Percentiles rank a stretch among this genome's conserved stretches.
Evolutionary conservation across 2,888 invertebrate species (phyloP).

Genomic region (Agriopis marginaria): DNA sequence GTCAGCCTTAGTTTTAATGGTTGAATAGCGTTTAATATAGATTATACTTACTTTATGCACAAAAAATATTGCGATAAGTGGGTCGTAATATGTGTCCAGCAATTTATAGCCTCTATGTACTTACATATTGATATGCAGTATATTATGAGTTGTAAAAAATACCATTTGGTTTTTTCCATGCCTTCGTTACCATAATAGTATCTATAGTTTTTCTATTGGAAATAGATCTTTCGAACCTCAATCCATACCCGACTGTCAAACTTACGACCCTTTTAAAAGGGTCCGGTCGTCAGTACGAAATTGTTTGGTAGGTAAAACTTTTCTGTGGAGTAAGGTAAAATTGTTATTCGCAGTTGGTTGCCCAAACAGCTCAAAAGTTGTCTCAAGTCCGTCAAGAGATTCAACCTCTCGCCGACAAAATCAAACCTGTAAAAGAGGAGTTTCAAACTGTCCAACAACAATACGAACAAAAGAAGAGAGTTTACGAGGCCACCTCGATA

Average conservation of each 20-base stretch:
- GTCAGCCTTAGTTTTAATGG: background rate
- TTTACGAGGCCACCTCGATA: constrained; percentile 88
- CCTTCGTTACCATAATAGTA: constrained; percentile 1
- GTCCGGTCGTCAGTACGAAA: constrained; percentile 21
- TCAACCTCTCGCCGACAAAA: constrained; percentile 77
- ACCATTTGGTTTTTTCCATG: background rate
- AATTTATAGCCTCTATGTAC: constrained; percentile 1
- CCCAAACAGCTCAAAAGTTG: constrained; percentile 87
- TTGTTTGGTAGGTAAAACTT: constrained; percentile 29
- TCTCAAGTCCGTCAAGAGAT: constrained; percentile 81
- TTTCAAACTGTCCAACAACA: constrained; percentile 88
- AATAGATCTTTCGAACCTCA: constrained; percentile 10
- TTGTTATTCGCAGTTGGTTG: constrained; percentile 81
- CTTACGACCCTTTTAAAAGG: constrained; percentile 21
- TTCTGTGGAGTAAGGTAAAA: constrained; percentile 22
- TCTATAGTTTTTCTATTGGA: constrained; percentile 9
- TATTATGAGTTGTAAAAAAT: constrained; percentile 22
- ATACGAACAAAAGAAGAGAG: constrained; percentile 89
- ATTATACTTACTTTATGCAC: background rate
- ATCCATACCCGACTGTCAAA: constrained; percentile 13
- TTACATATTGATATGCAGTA: constrained; percentile 5
- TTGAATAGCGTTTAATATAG: background rate
- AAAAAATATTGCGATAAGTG: constrained; percentile 7
- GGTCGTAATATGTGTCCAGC: constrained; percentile 3
- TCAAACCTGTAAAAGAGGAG: constrained; percentile 89